Percentiles rank a stretch among this genome's conserved stretches.
phyloP scores from a whole-genome alignment of 2,797 vertebrate genomes.

The Peromyscus nudipes region DNA sequence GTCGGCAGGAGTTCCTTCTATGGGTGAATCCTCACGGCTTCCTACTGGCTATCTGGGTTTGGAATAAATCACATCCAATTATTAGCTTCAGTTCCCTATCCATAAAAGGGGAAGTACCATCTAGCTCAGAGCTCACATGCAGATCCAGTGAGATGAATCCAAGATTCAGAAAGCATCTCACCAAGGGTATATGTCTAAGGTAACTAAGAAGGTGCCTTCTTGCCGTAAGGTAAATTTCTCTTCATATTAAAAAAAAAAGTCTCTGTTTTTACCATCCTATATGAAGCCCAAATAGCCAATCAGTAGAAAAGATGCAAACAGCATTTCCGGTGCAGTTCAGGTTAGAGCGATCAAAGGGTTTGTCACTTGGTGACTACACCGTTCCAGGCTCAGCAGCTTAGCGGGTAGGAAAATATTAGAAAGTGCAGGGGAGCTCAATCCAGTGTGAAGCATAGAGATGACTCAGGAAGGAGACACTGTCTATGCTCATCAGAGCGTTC shows the following conservation, averaged over 20 bases:
- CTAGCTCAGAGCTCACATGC: not conserved
- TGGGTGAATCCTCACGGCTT: not conserved
- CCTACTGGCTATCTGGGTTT: not conserved
- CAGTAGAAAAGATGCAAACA: not conserved
- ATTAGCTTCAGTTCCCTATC: not conserved
- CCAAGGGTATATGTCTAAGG: accelerated
- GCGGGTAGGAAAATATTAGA: not conserved
- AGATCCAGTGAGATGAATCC: not conserved
- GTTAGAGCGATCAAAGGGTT: not conserved
- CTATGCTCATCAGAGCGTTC: accelerated
- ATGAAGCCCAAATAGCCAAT: not conserved
- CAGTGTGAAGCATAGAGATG: too few relatives aligned
- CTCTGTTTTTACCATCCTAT: not conserved
- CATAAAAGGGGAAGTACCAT: not conserved
- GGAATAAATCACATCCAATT: not conserved
- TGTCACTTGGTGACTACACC: not conserved
- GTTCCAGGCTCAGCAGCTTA: not conserved
- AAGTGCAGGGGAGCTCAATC: accelerated
- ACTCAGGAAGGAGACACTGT: not conserved
- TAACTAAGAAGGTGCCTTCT: not conserved
- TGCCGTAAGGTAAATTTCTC: not conserved
- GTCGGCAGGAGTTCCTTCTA: not conserved
- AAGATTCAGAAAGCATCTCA: not conserved
- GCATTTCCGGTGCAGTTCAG: not conserved
- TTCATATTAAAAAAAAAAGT: not conserved